Evolutionary conservation across 1,140 invertebrate species (phyloP).

Genomic region (Caenorhabditis tropicalis): DNA sequence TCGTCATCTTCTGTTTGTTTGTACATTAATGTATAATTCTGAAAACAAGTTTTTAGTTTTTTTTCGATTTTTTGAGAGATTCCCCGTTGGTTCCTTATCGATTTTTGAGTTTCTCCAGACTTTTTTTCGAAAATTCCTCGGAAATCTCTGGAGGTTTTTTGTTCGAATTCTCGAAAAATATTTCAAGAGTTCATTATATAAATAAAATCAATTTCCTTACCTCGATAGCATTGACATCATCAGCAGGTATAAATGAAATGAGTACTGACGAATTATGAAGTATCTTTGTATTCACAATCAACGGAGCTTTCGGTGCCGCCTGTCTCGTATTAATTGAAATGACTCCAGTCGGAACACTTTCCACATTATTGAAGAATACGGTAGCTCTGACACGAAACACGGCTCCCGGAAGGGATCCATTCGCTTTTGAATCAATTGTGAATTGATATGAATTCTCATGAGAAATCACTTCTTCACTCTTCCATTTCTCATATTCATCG

Average conservation of each 20-base stretch:
- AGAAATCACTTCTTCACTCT: neutral
- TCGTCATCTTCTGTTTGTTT: constrained; percentile 1
- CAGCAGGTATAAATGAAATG: constrained; percentile 31
- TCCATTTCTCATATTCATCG: constrained; percentile 24
- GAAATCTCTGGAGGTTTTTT: too few species aligned
- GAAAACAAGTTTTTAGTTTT: neutral
- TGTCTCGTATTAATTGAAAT: neutral
- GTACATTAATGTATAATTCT: constrained; percentile 47
- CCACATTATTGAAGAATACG: constrained; percentile 31
- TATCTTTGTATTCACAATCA: constrained; percentile 9
- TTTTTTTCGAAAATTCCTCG: too few species aligned
- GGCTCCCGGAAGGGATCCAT: neutral
- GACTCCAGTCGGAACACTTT: constrained; percentile 6
- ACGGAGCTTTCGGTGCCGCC: neutral
- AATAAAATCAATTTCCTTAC: too few species aligned
- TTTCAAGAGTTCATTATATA: too few species aligned
- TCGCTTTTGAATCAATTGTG: neutral
- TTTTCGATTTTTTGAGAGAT: too few species aligned
- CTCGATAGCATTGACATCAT: constrained; percentile 17
- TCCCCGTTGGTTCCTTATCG: too few species aligned
- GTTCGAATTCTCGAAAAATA: too few species aligned
- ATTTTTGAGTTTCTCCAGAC: too few species aligned
- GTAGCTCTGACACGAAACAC: neutral
- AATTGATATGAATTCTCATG: constrained; percentile 5
- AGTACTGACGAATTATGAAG: neutral